Percentiles rank a stretch among this genome's conserved stretches.
Conservation (phyloP, 2,113 vertebrate species). For the Aramus guarauna region DNA sequence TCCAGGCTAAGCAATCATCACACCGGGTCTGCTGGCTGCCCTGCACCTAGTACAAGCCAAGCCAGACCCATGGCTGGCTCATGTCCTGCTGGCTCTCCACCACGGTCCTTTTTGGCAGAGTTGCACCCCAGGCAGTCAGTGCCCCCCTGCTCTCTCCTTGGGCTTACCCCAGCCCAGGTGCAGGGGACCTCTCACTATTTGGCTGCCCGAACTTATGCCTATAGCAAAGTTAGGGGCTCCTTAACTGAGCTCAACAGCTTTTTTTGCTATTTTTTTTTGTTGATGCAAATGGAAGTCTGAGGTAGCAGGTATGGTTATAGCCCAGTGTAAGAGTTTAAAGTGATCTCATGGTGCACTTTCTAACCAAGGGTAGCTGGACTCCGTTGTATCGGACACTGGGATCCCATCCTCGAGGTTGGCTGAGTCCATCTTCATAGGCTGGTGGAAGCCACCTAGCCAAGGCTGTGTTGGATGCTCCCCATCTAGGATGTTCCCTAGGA, state of each 20-base stretch:
- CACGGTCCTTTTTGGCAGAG: not conserved
- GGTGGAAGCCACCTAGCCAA: slow-evolving; percentile 92
- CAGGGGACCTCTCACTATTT: not conserved
- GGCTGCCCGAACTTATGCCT: not conserved
- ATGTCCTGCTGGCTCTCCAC: not conserved
- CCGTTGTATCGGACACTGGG: slow-evolving; percentile 74
- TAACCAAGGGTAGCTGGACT: slow-evolving; percentile 86
- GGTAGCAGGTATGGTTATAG: not conserved
- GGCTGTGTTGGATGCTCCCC: slow-evolving; percentile 87
- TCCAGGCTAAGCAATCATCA: not conserved
- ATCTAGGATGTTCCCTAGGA: slow-evolving; percentile 83
- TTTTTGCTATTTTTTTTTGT: not conserved
- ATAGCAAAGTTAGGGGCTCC: not conserved
- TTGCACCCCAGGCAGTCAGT: not conserved
- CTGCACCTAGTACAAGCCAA: fast-evolving
- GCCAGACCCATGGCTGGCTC: not conserved
- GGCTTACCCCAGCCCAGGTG: not conserved
- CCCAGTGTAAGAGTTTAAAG: not conserved
- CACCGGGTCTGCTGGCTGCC: not conserved
- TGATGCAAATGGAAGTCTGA: not conserved
- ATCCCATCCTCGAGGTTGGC: slow-evolving; percentile 92
- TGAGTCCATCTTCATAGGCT: slow-evolving; percentile 87
- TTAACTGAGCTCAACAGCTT: not conserved
- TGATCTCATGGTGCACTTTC: not conserved
- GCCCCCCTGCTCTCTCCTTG: too few species aligned